Base-by-base conservation (phyloP, 2,797 vertebrate species). In the Avahi laniger region DNA sequence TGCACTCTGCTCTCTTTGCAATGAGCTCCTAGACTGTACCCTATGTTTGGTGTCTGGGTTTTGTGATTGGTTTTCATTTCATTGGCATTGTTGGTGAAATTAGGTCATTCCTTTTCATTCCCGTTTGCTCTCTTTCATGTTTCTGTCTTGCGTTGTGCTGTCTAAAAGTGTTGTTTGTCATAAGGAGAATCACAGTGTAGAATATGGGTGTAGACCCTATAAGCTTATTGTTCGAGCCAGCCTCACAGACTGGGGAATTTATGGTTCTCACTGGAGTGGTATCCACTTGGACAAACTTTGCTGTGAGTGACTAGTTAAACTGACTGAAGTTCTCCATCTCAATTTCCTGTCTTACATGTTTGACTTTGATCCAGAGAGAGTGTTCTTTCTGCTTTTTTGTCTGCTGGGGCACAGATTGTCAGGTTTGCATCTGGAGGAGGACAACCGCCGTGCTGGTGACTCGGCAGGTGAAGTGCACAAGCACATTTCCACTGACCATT, bases 241-340 rank as follows among this genome's bases (percentile, higher is more conserved):
- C 33, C 33, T 70, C 46, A 57, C 35, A 81, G 24, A 35, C 18
- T 17, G 1, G 18, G 61, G 24, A 26, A 0, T 38, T 38, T 82
- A 1, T 0, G 0, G 15, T 35, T 87, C 35, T 65, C 43, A 8
- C 0, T 20, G 43, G n/a, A 35, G 6, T 14, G 3, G 3, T 0
- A 0, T 24, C 46, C 35, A 50, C 17, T 38, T 61, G n/a, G 54
- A 70, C 13, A 50, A 15, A 52, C 15, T 83, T 38, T 88, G 12
- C 59, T 52, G 8, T 38, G 48, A 91, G 24, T 38, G 63, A 65
- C 22, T 78, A 72, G 20, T 17, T 30, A 18, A 7, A 35, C 7
- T 41, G 22, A 22, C 28, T 28, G 35, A 89, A 0, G 5, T 9
- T 89, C 12, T 79, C 18, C 1, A 13, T 38, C 24, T 48, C 18